Base-by-base conservation (phyloP, 1,140 invertebrate species). In the Prorops nasuta region DNA sequence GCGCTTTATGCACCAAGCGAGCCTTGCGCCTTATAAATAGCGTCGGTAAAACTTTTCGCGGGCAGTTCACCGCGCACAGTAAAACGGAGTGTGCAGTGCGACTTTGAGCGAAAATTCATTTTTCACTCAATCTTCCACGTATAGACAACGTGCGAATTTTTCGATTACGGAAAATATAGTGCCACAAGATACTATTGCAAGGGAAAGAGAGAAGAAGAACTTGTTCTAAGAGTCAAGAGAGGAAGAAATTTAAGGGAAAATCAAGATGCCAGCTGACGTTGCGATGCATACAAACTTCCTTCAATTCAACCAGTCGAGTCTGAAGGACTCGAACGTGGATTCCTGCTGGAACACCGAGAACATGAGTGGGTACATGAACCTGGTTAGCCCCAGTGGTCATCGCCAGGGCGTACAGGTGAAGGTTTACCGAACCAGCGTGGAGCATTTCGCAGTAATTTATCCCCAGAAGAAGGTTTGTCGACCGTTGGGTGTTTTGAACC, bases 391-490 rank as follows among this genome's bases (percentile, higher is more conserved):
- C 15, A 80, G 78, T 39, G 81, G 82, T 45, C 76, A 81, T 41
- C 74, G 80, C 2, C 83, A 84, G 66, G 76, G 79, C 50, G 81
- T 86, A 0, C 77, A 84, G 52, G 83, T 84, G 24, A 83, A 83
- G 51, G 83, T 86, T 7, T 86, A 86, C 64, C 77, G 81, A 28
- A 86, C 84, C 1, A 83, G 83, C 21, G 68, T 84, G 44, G 84
- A 85, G 58, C 84, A 86, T 58, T 86, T 86, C 61, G 83, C 83
- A 0, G 83, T 84, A 0, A 80, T 86, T 19, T 86, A 85, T 49
- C 84, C 84, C 2, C 81, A 84, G 63, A 84, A 85, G 63, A 82
- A 84, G 54, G 72, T 85, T 1, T 81, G 82, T 48, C 80, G 83
- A 49, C 81, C 84, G 0, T 66, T 84, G 12, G 83, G 83, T 0